A percentile compares a stretch with the other conserved stretches of the same genome.
phyloP scores from a whole-genome alignment of 2,797 vertebrate species.

The Muscicapa comitata region DNA sequence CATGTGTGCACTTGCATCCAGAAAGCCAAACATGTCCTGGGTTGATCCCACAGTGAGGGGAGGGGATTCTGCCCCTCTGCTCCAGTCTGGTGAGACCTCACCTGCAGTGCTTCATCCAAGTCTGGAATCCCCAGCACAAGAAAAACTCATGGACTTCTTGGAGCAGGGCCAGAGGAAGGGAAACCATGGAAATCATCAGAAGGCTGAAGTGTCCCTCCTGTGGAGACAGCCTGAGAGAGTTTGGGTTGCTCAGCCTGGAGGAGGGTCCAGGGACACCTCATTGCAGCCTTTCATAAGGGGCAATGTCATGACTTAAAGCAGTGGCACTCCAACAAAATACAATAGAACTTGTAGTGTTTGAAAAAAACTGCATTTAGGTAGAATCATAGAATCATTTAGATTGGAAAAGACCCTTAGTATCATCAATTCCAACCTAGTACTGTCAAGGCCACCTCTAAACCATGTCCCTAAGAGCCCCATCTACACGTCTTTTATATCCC shows the following conservation, averaged over 20 bases:
- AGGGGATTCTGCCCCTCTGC: background rate
- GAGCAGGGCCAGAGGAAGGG: background rate
- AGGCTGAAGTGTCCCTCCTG: background rate
- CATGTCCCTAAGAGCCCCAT: background rate
- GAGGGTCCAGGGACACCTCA: background rate
- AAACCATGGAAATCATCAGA: background rate
- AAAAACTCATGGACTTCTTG: background rate
- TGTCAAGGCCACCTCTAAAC: background rate
- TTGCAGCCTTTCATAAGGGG: background rate
- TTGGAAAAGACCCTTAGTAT: background rate
- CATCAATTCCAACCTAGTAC: background rate
- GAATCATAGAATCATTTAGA: background rate
- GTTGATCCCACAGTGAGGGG: background rate
- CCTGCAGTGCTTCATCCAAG: background rate
- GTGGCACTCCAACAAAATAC: background rate
- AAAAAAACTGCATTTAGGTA: background rate
- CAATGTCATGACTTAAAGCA: background rate
- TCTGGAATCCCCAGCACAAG: background rate
- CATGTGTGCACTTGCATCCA: background rate
- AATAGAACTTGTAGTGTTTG: background rate
- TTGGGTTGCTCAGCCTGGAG: background rate
- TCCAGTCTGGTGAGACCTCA: background rate
- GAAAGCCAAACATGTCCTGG: background rate
- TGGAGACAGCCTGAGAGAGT: background rate
- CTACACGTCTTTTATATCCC: background rate